Percentiles rank a stretch among this genome's conserved stretches.
phyloP scores from a whole-genome alignment of 2,797 vertebrate genomes.

The Acanthurus leucopareius region DNA sequence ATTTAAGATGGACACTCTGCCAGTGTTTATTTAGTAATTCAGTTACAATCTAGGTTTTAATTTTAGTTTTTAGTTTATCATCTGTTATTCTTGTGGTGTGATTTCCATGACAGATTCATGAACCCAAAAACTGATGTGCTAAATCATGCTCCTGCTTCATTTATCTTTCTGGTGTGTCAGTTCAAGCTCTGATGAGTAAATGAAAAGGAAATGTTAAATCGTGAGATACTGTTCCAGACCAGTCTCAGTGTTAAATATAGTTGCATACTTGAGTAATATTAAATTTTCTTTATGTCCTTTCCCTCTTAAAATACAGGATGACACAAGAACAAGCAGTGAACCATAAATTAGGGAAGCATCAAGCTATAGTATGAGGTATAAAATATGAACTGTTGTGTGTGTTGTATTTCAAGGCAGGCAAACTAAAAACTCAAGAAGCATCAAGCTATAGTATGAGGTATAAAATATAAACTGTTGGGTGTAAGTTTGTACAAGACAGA shows the following conservation, averaged over 20 bases:
- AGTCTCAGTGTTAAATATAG: not conserved
- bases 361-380: too few relatives aligned
- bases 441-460: not conserved
- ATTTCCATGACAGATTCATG: conserved; percentile 2
- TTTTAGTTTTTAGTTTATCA: conserved; percentile 1
- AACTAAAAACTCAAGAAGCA: conserved; percentile 7
- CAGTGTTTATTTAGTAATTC: not conserved
- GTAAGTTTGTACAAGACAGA: not conserved
- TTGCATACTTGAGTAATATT: not conserved
- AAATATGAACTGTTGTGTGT: not conserved
- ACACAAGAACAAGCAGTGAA: conserved; percentile 26
- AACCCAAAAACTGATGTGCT: not conserved
- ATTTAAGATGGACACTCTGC: not conserved
- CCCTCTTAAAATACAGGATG: not conserved
- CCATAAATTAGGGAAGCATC: not conserved
- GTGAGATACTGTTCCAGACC: not conserved
- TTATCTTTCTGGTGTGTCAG: not conserved
- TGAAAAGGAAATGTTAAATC: not conserved
- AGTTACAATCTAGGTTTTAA: not conserved
- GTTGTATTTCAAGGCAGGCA: not conserved
- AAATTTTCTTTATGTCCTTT: not conserved
- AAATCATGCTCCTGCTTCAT: not conserved
- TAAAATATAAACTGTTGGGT: not conserved
- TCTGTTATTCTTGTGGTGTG: not conserved
- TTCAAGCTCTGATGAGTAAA: not conserved